Base-by-base conservation (phyloP, 2,797 vertebrate species). In the Leptatherina wallacei region DNA sequence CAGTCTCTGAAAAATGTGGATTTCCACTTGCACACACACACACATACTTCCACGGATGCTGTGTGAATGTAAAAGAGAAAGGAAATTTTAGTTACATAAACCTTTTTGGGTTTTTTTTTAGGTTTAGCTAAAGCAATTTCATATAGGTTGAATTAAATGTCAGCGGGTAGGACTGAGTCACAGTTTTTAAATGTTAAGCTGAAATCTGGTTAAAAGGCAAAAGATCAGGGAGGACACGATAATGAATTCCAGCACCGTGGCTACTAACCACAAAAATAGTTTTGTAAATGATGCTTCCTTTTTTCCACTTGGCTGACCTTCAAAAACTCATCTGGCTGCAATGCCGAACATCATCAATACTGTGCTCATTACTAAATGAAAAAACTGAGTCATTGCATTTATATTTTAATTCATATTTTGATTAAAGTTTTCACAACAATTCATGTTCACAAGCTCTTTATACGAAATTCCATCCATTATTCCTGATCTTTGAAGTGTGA, bases 91-190 rank as follows among this genome's bases (percentile, higher is more conserved):
- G 72, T 76, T 64, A 20, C 11, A 54, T 38, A 66, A 83, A 76
- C 63, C 16, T 68, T 75, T 81, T 70, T 4, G 42, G 1, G 1
- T 18, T 33, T 32, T 40, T 13, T 38, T 11, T 56, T 22, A 66
- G 80, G 58, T 63, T 71, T 18, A n/a, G 40, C 65, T 32, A 9
- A 3, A 38, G 51, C 22, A 12, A 36, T 58, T 75, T 66, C 55
- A 66, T 27, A 16, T 47, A 71, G 63, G 69, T 29, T 49, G 63
- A 71, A 71, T 44, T 70, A 73, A 82, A 82, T 82, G 81, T 82
- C 83, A 83, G 49, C 0, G 35, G 62, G 54, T 2, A 24, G 65
- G 65, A 2, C 13, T 14, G 13, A 22, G 49, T 24, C 49, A 16
- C 33, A 33, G 33, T 27, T 36, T 67, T 44, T 47, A 59, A 16